Base-by-base conservation (phyloP, 2,113 vertebrate genomes). In the Crotalus viridis region DNA sequence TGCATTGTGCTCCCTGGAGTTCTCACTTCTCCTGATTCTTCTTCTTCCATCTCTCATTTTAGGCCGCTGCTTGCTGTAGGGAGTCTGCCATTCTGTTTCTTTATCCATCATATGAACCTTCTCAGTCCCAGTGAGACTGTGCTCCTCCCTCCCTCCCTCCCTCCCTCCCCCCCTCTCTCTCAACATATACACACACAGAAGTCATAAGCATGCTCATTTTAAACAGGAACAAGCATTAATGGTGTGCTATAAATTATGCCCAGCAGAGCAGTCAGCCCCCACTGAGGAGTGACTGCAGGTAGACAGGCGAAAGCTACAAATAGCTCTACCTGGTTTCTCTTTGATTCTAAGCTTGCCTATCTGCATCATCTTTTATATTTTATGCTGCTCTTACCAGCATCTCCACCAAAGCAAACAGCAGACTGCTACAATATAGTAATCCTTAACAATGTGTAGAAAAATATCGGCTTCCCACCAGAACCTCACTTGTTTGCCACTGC, bases 211-310 rank as follows among this genome's bases (percentile, higher is more conserved):
- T 26, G 59, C 89, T 69, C 2, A 1, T 3, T 55, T 86, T 0
- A 85, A 8, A 81, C 81, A 90, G 28, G 69, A 95, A 48, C 17
- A 93, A 5, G 0, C 0, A 4, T 26, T 55, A 55, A 24, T 87
- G 56, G 48, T 43, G 57, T 3, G 10, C 55, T 51, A 6, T 33
- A 39, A 1, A 17, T 92, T 90, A 59, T 8, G 81, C 43, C 92
- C 92, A 92, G 54, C 24, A 33, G 26, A 90, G 89, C 95, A 91
- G 92, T 43, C 64, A 89, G 24, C 24, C 57, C 69, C 51, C 55
- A 55, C 69, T 39, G 89, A 93, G 89, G 88, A 91, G 85, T 22
- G 28, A 24, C 22, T 51, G 54, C 90, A 92, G 93, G 69, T 95
- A 46, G 26, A 52, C 12, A 74, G 92, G 90, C 0, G 87, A 89